Evolutionary conservation across 2,113 vertebrate species (phyloP).

Genomic region (Montifringilla adamsi): DNA sequence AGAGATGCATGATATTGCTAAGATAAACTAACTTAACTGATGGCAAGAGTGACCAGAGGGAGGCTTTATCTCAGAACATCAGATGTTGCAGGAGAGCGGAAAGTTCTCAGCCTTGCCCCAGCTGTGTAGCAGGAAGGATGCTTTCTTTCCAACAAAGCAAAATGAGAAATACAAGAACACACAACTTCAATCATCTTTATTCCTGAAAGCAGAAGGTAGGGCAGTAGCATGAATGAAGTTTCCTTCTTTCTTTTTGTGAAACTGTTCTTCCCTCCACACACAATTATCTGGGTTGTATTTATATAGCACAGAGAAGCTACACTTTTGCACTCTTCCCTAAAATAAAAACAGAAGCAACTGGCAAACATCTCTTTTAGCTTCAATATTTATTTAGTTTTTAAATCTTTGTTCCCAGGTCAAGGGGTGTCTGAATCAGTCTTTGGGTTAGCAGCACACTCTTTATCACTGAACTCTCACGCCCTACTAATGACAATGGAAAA

Average conservation of each 20-base stretch:
- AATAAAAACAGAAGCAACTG: not conserved
- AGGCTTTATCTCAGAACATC: not conserved
- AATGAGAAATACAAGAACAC: not conserved
- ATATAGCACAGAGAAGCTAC: not conserved
- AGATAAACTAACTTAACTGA: not conserved
- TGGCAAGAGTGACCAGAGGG: not conserved
- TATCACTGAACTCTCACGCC: not conserved
- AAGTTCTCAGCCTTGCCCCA: not conserved
- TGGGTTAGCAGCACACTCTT: not conserved
- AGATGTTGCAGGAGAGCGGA: not conserved
- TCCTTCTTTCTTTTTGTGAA: not conserved
- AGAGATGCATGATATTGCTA: not conserved
- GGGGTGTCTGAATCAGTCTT: not conserved
- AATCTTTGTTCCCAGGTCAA: not conserved
- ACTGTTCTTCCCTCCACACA: not conserved
- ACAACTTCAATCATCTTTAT: not conserved
- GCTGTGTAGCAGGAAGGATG: not conserved
- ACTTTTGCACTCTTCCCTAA: not conserved
- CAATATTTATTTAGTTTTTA: not conserved
- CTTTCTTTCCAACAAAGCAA: not conserved
- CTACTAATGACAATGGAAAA: not conserved
- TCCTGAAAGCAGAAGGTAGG: not conserved
- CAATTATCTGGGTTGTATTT: not conserved
- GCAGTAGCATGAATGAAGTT: not conserved
- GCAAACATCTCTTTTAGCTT: not conserved